Evolutionary conservation across 2,888 invertebrate species (phyloP).

Genomic region (Drosophila falleni): DNA sequence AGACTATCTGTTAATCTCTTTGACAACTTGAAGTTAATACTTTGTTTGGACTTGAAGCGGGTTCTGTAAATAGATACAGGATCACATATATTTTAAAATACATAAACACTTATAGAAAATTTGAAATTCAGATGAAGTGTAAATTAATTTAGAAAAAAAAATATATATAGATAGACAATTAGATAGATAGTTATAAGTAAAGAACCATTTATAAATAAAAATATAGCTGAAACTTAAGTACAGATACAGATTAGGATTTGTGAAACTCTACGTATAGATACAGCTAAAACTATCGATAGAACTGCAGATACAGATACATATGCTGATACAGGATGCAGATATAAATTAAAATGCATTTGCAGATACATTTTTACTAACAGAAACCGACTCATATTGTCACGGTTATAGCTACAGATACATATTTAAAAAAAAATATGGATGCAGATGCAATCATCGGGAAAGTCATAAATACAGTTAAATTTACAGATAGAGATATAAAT

Average conservation of each 20-base stretch:
- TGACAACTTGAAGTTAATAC: slow-evolving; percentile 5
- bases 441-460: background rate
- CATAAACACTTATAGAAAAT: background rate
- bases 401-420: background rate
- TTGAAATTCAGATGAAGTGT: too few relatives aligned
- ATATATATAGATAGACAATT: too few relatives aligned
- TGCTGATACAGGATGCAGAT: background rate
- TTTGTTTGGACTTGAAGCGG: background rate
- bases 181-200: too few relatives aligned
- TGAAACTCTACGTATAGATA: background rate
- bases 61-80: background rate
- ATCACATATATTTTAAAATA: background rate
- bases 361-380: background rate
- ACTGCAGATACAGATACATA: background rate
- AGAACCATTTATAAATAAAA: too few relatives aligned
- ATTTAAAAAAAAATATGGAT: background rate
- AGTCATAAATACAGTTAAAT: slow-evolving; percentile 1
- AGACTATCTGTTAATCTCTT: background rate
- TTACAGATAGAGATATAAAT: background rate
- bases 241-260: background rate
- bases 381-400: background rate
- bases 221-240: too few relatives aligned
- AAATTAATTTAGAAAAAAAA: too few relatives aligned
- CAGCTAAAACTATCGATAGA: background rate
- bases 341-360: background rate